Base-by-base conservation (phyloP, 2,113 vertebrate genomes). In the Campylomormyrus numenius region DNA sequence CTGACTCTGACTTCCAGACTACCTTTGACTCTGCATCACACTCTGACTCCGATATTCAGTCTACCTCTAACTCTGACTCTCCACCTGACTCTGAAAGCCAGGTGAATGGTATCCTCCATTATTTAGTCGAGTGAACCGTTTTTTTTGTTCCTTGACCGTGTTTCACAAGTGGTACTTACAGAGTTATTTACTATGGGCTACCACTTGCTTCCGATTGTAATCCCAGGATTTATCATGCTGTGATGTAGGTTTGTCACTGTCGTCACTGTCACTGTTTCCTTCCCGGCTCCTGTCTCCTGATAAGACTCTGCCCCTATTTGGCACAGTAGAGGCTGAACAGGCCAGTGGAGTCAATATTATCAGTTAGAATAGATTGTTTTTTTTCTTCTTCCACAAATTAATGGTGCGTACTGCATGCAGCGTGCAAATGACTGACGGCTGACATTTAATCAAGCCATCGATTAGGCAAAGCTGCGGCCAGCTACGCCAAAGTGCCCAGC, bases 401-500 rank as follows among this genome's bases (percentile, higher is more conserved):
- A 52, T 31, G 70, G 56, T 49, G n/a, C 45, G 2, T 31, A 27
- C 24, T 5, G 13, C 27, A 53, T 6, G 88, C 19, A 15, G 48
- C 19, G 74, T 45, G 21, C 50, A 84, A 89, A 89, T 56, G 50
- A 89, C n/a, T 56, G 88, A 50, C 39, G 88, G 77, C 74, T 84
- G 49, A 21, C 27, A 80, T 84, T 89, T 89, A 89, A 89, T 56
- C 49, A 52, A 83, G 31, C 24, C 74, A 56, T 89, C 49, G 88
- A 89, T 83, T 42, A 70, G 13, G 17, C 46, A 86, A 9, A 49
- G 45, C 66, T 19, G 31, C 21, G 5, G 31, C 3, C 31, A 13
- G 48, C 88, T 10, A 21, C 19, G 5, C 31, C 31, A 53, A 89
- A 83, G 53, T 52, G 49, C 48, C 48, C 74, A 35, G 1, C 1